A percentile compares a stretch with the other conserved stretches of the same genome.
These are phyloP conservation scores for Drosophila melanica DNA, from an alignment of 1,140 invertebrate genomes.

Conservation along the genomic window DNA sequence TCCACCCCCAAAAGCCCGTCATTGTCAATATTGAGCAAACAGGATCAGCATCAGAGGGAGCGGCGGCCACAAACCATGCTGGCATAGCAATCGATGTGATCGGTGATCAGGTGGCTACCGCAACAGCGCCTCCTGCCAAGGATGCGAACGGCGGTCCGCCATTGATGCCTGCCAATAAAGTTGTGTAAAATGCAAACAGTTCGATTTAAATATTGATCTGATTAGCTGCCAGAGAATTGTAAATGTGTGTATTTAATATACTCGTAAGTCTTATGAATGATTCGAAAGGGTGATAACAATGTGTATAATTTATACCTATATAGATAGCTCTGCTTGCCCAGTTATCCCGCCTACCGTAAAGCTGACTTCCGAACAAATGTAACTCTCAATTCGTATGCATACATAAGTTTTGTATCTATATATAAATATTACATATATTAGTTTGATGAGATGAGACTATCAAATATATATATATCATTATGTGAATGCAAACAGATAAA, in stretches of 20 bases:
- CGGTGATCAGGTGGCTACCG: slow-evolving; percentile 38
- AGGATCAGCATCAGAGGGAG: background rate
- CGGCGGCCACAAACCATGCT: slow-evolving; percentile 2
- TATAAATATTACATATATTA: slow-evolving; percentile 8
- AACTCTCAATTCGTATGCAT: background rate
- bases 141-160: slow-evolving; percentile 27
- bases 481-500: background rate
- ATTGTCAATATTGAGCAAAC: slow-evolving; percentile 27
- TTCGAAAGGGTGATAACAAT: background rate
- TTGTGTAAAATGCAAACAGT: slow-evolving; percentile 25
- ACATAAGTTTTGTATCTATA: slow-evolving; percentile 2
- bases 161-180: slow-evolving; percentile 10
- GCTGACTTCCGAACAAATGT: background rate
- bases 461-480: slow-evolving; percentile 27
- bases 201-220: slow-evolving; percentile 2
- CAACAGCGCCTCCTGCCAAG: slow-evolving; percentile 21
- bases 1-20: slow-evolving; percentile 26
- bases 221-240: slow-evolving; percentile 10
- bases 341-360: background rate
- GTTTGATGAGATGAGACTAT: slow-evolving; percentile 23
- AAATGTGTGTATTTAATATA: slow-evolving; percentile 26
- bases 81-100: slow-evolving; percentile 53
- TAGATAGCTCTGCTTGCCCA: slow-evolving; percentile 17
- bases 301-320: slow-evolving; percentile 6
- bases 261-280: slow-evolving; percentile 27